Base-by-base conservation (phyloP, 2,888 invertebrate species). In the Dione juno region DNA sequence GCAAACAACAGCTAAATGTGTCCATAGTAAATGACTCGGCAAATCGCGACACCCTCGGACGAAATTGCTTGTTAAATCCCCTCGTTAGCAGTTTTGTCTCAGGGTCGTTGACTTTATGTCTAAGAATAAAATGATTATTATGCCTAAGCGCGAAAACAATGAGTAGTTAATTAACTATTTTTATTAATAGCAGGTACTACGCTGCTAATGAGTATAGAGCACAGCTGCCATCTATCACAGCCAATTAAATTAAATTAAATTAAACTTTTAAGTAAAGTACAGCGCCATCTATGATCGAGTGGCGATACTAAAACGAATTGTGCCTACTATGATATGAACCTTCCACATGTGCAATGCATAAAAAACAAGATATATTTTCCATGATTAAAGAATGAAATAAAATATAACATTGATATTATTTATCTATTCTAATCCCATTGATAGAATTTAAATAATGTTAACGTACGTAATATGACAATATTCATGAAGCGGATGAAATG, bases 1-100 rank as follows among this genome's bases (percentile, higher is more conserved):
- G 88, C 89, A 90, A 92, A 92, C 92, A 77, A 89, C 90, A 81
- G 84, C 85, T 85, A 84, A 80, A 85, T 85, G 86, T 85, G 85
- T 82, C 82, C 83, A 80, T 81, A 78, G 81, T 84, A 88, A 92
- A 89, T 88, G 89, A 83, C 81, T 81, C 85, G 82, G 82, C 86
- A 90, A 91, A 91, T 90, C 88, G 88, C 84, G 83, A 85, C 84
- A 87, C 85, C 87, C 84, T 84, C 79, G 79, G 83, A 76, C 74
- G 77, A 80, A 83, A 88, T 85, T 82, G 85, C 82, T 80, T 84
- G 85, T 87, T 85, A 86, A 83, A 83, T 80, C 81, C 81, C 79
- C 85, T 86, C 86, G 84, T 86, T 88, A 85, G 83, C 76, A 74
- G 74, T 74, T 73, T 78, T 79, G 81, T 79, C 78, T 67, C 58